Evolutionary conservation across 2,797 vertebrate species (phyloP), one percentile per base, ranked within the genome.

Genomic region (Dicrostonyx torquatus): DNA sequence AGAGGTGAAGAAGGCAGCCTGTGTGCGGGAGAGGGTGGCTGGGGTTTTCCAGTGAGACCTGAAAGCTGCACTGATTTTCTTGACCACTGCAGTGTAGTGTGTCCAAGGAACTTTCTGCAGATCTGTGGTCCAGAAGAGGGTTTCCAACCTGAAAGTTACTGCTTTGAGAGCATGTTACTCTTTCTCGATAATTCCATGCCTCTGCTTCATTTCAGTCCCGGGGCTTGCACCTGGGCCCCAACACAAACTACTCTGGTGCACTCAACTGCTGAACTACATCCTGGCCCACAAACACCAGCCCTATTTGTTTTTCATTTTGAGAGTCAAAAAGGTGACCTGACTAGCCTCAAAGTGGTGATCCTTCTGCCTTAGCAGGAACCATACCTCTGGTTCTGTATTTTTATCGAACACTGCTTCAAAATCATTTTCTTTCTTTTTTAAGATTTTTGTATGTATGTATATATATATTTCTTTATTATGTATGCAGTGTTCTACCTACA

Each of bases 161-260:
- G 40, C 83, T 87, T 80, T 87, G 58, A 37, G 85, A 75, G 73
- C 20, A 34, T 94, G 89, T 53, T 79, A 58, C 66, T 45, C 83
- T 80, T 79, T 78, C 37, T 60, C 70, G 31, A 29, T 55, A 15
- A 24, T 20, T 72, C 31, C 37, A 34, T 48, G n/a, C 48, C 31
- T 26, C 37, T 34, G 8, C 75, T 93, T 89, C 89, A 17, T 18
- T 72, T 87, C 55, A 72, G 60, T 48, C 14, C 75, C 76, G 9
- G 58, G 55, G 40, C 15, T 75, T 43, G 50, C 37, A 34, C 53
- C 3, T 37, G 58, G 53, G 18, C 29, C 37, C n/a, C 43, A 15
- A 12, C 29, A 15, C 12, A 20, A n/a, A 10, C 26, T 62, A 34
- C 11, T 75, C 70, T 48, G 37, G 11, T n/a, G 53, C 1, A 14